These are phyloP conservation scores for Temnothorax rugatulus DNA, from an alignment of 2,888 invertebrate species.

Conservation along the genomic window DNA sequence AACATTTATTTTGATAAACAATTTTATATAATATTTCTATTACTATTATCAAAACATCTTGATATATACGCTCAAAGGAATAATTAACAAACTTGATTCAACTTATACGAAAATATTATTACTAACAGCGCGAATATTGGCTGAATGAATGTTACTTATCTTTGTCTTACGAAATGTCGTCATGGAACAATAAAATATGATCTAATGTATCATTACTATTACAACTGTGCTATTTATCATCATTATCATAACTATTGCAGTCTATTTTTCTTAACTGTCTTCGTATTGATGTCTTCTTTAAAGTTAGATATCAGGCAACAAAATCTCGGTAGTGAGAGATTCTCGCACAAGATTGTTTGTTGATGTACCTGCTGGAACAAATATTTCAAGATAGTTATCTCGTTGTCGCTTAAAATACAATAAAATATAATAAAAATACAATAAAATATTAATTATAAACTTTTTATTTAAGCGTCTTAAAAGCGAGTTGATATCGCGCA, in stretches of 20 bases:
- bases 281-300: background rate
- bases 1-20: background rate
- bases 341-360: background rate
- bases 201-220: background rate
- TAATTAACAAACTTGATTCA: background rate
- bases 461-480: background rate
- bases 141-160: background rate
- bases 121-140: background rate
- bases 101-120: background rate
- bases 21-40: background rate
- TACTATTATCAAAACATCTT: background rate
- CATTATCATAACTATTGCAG: background rate
- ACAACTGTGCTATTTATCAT: background rate
- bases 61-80: background rate
- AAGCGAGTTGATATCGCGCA: background rate
- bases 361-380: background rate
- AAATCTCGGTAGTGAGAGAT: conserved; percentile 19
- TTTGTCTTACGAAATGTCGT: background rate
- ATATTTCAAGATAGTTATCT: background rate
- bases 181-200: background rate
- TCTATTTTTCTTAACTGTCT: background rate
- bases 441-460: background rate
- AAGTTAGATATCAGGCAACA: conserved; percentile 29
- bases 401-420: background rate
- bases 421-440: background rate